Evolutionary conservation across 2,888 invertebrate species (phyloP).

Genomic region (Seira sanloemensis): DNA sequence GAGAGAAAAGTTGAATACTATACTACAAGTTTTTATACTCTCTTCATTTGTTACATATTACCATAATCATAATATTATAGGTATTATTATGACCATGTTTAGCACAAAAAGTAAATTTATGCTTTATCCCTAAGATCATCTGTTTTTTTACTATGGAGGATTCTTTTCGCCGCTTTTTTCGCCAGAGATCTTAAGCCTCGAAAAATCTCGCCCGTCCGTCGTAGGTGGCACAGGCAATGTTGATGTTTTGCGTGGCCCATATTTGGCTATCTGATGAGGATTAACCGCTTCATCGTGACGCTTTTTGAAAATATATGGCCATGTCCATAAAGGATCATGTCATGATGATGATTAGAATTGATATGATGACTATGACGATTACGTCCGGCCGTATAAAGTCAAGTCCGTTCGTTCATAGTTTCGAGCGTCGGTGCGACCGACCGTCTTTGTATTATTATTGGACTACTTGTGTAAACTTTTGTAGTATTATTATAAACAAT

Average conservation of each 20-base stretch:
- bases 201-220: constrained; percentile 18
- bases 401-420: constrained; percentile 17
- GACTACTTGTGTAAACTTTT: not conserved
- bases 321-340: constrained; percentile 64
- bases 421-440: constrained; percentile 27
- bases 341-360: constrained; percentile 20
- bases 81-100: constrained; percentile 59
- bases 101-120: not conserved
- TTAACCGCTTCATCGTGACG: constrained; percentile 66
- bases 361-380: not conserved
- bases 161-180: not conserved
- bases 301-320: constrained; percentile 58
- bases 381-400: not conserved
- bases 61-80: constrained; percentile 56
- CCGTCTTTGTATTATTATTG: not conserved
- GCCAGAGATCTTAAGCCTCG: not conserved
- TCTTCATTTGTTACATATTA: constrained; percentile 43
- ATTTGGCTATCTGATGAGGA: constrained; percentile 60
- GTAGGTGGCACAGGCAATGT: constrained; percentile 51
- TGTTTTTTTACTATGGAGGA: not conserved
- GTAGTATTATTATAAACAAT: not conserved
- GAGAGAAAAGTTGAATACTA: not conserved
- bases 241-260: constrained; percentile 36
- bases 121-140: not conserved
- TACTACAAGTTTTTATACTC: not conserved